phyloP scores from a whole-genome alignment of 2,888 invertebrate species.

The Empis livida region DNA sequence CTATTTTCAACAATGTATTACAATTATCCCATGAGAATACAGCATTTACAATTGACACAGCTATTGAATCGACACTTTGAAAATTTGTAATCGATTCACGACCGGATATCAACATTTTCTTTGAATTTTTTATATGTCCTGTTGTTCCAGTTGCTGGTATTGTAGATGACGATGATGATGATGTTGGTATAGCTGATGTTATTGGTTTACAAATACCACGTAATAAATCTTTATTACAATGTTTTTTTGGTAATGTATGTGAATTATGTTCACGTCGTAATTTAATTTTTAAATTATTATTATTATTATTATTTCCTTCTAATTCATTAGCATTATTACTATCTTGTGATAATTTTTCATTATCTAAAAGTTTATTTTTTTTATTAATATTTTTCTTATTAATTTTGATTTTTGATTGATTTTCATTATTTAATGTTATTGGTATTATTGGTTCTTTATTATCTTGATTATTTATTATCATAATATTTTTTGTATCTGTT shows the following conservation, averaged over 20 bases:
- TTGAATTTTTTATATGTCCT: constrained; percentile 1
- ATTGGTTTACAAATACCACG: not conserved
- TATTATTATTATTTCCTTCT: no score
- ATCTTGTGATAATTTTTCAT: not conserved
- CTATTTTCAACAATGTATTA: constrained; percentile 21
- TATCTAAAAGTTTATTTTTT: not conserved
- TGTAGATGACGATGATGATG: no score
- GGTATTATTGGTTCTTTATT: not conserved
- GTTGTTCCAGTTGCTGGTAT: not conserved
- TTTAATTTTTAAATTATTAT: not conserved
- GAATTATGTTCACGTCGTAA: constrained; percentile 6
- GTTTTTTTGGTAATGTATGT: constrained; percentile 11
- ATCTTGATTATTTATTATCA: no score
- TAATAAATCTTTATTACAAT: not conserved
- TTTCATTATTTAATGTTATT: not conserved
- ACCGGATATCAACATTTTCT: constrained; percentile 5
- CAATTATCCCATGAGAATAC: constrained; percentile 24
- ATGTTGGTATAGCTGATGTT: no score
- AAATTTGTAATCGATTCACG: constrained; percentile 17
- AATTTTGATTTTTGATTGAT: not conserved
- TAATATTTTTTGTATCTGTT: no score
- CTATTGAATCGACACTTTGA: constrained; percentile 31
- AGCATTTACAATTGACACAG: constrained; percentile 29
- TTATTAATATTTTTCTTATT: not conserved
- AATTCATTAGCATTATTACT: not conserved